Percentiles rank a stretch among this genome's conserved stretches.
Evolutionary conservation across 1,140 invertebrate species (phyloP).

Genomic region (Oreohelix idahoensis): DNA sequence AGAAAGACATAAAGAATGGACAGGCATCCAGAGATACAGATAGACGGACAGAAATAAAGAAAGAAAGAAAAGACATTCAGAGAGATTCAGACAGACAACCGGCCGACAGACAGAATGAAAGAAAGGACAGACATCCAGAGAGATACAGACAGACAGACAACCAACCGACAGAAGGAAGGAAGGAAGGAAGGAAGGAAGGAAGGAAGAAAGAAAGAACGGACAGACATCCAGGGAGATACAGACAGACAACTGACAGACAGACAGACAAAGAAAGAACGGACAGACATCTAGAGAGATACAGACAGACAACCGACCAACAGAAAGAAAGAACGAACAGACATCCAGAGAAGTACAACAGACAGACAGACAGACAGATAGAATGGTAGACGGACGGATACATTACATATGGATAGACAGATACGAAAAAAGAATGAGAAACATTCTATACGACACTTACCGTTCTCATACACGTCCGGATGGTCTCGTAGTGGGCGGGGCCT

Average conservation of each 20-base stretch:
- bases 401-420: no score
- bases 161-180: not conserved
- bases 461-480: conserved; percentile 46
- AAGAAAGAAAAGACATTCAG: not conserved
- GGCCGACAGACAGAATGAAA: not conserved
- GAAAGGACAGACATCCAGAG: no score
- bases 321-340: not conserved
- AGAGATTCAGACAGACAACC: conserved; percentile 21
- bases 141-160: no score
- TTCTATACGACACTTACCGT: conserved; percentile 62
- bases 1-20: no score
- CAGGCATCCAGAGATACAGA: not conserved
- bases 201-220: no score
- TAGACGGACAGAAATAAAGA: no score
- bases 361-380: conserved; percentile 19
- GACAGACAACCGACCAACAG: conserved; percentile 5
- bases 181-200: no score
- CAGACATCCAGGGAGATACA: no score
- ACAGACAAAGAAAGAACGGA: not conserved
- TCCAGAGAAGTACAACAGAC: not conserved
- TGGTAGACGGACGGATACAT: not conserved
- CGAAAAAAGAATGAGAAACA: no score
- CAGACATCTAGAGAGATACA: conserved; percentile 15
- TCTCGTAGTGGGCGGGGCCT: conserved; percentile 64
- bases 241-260: no score